Evolutionary conservation across 2,888 invertebrate genomes (phyloP).

Genomic region (Lithodes maja): DNA sequence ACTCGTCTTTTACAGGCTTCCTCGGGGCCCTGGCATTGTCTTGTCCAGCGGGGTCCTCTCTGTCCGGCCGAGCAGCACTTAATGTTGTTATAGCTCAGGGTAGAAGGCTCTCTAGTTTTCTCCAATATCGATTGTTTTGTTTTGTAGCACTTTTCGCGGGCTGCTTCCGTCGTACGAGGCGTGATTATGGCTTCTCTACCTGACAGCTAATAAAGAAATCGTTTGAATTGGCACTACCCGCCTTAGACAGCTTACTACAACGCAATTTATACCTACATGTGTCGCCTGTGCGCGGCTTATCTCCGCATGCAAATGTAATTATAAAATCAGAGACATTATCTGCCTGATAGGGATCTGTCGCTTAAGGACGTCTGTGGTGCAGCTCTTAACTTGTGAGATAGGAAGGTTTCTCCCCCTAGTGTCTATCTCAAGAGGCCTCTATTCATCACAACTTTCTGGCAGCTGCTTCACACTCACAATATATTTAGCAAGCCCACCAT

Average conservation of each 20-base stretch:
- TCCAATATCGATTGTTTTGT: not conserved
- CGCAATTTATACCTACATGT: conserved; percentile 24
- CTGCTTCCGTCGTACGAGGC: not conserved
- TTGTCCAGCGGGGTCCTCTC: conserved; percentile 15
- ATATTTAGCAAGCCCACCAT: not conserved
- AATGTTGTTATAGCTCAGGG: not conserved
- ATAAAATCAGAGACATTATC: conserved; percentile 29
- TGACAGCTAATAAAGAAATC: not conserved
- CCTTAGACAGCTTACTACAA: not conserved
- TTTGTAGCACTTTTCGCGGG: not conserved
- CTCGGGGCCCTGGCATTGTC: conserved; percentile 20
- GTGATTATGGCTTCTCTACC: not conserved
- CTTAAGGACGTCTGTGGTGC: conserved; percentile 13
- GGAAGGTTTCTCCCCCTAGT: not conserved
- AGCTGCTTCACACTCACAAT: not conserved
- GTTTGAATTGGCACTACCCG: not conserved
- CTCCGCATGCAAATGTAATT: conserved; percentile 26
- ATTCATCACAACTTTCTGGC: conserved; percentile 3
- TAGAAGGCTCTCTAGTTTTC: not conserved
- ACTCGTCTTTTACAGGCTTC: conserved; percentile 59
- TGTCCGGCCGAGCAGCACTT: not conserved
- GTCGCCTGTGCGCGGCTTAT: conserved; percentile 21
- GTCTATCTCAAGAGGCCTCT: not conserved
- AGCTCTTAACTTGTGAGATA: not conserved
- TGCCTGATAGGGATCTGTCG: conserved; percentile 8